Base-by-base conservation (phyloP, 2,113 vertebrate species). In the Rutilus rutilus region DNA sequence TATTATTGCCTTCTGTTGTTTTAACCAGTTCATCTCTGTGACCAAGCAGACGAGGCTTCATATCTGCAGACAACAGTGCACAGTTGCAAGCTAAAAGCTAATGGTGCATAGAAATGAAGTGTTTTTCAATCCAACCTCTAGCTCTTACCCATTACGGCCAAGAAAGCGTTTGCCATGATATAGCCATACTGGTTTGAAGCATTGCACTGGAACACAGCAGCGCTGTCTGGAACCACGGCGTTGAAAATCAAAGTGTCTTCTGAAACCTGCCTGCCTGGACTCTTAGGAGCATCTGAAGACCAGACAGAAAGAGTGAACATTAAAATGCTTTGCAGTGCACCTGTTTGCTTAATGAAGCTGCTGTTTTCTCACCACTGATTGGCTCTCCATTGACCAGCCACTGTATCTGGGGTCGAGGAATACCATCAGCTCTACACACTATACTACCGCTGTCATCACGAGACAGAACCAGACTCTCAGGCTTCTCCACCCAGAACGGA, bases 321-420 rank as follows among this genome's bases (percentile, higher is more conserved):
- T 50, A 39, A 65, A 69, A 45, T 77, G 10, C 39, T 6, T 52
- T 33, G 39, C 36, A 27, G 65, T 71, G 23, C 30, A 64, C 42
- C 19, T n/a, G 60, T 69, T 47, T 84, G 75, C 25, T 67, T 4
- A 42, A 84, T 74, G 42, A 81, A 60, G 21, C 33, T 73, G 62
- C 65, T 36, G 52, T 78, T 52, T 21, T 65, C 95, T 86, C 91
- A 99, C 98, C 91, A 78, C 97, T 96, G 36, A 99, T 92, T 6
- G 96, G 96, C 27, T 98, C 97, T n/a, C 98, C 98, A 0, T 98
- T 98, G 91, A 97, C 95, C 91, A 99, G 92, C 98, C 98, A 99
- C 91, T 94, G 96, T 83, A 99, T 93, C 0, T 93, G 92, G 0
- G 98, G 97, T 69, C 97, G 97, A 83, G 98, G 98, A 75, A 95